A percentile compares a stretch with the other conserved stretches of the same genome.
phyloP scores from a whole-genome alignment of 2,888 invertebrate genomes.

The Xylota segnis region DNA sequence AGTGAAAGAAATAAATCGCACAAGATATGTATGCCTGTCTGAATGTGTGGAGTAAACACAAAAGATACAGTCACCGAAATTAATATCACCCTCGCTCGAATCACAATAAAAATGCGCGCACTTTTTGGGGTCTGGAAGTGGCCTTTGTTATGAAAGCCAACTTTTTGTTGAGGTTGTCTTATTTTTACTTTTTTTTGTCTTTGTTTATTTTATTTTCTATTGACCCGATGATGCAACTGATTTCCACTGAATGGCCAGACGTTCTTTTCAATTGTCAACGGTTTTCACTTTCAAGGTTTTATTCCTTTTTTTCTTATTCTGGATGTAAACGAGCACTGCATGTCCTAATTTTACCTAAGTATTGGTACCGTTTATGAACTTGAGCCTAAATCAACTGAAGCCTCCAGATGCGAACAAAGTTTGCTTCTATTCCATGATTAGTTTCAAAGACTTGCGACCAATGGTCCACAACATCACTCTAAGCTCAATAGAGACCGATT shows the following conservation, averaged over 20 bases:
- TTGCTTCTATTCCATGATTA: too few relatives aligned
- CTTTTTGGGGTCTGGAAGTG: conserved; percentile 24
- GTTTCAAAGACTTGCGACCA: too few relatives aligned
- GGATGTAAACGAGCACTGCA: too few relatives aligned
- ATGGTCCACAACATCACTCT: too few relatives aligned
- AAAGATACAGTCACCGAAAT: conserved; percentile 5
- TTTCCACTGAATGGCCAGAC: neutral
- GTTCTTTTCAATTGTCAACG: conserved; percentile 3
- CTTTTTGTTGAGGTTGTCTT: neutral
- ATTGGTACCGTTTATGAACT: too few relatives aligned
- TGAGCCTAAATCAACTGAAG: too few relatives aligned
- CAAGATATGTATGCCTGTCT: conserved; percentile 8
- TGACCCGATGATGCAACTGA: conserved; percentile 18
- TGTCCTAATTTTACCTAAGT: too few relatives aligned
- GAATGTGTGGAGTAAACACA: conserved; percentile 19
- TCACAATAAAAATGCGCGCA: conserved; percentile 17
- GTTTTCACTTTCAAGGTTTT: neutral
- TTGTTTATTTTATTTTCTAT: conserved; percentile 12
- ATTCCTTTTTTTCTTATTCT: too few relatives aligned
- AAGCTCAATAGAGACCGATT: too few relatives aligned
- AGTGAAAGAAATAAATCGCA: conserved; percentile 29
- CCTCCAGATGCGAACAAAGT: too few relatives aligned
- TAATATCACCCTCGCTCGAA: conserved; percentile 19
- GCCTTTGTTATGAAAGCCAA: neutral
- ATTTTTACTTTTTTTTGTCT: conserved; percentile 2